Conservation (phyloP, 2,888 invertebrate genomes). For the Adelphocoris suturalis region DNA sequence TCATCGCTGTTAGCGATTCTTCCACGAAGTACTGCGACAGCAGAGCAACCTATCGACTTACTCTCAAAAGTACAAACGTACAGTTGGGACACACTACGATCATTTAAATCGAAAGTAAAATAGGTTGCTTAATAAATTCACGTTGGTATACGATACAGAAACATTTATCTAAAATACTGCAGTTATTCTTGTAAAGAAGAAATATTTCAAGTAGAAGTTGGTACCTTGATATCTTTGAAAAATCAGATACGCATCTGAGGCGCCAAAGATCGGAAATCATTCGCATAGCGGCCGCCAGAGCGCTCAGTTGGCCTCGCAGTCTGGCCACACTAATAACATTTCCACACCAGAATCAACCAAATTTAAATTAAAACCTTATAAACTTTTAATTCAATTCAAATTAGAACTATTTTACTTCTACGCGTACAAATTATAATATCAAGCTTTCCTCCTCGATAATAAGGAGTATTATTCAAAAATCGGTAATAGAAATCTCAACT, state of each 20-base stretch:
- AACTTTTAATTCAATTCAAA: not conserved
- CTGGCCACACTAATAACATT: not conserved
- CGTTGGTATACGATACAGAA: too few species aligned
- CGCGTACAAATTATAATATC: too few species aligned
- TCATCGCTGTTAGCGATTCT: not conserved
- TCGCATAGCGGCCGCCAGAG: not conserved
- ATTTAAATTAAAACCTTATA: not conserved
- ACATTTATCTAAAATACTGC: too few species aligned
- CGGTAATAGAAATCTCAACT: slow-evolving; percentile 21
- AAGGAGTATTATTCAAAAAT: not conserved
- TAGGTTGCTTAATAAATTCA: too few species aligned
- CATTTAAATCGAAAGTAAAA: too few species aligned
- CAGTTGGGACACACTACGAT: too few species aligned
- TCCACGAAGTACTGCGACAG: not conserved
- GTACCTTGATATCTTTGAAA: too few species aligned
- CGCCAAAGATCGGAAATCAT: not conserved
- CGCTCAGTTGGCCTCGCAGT: not conserved
- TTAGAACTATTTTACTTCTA: not conserved
- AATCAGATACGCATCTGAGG: too few species aligned
- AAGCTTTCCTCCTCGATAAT: not conserved
- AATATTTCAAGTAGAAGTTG: too few species aligned
- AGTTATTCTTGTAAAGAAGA: too few species aligned
- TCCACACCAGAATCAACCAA: not conserved
- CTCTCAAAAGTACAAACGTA: too few species aligned
- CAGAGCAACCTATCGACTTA: not conserved